Percentiles rank a stretch among this genome's conserved stretches.
Evolutionary conservation across 2,113 vertebrate species (phyloP).

Genomic region (Stegostoma tigrinum): DNA sequence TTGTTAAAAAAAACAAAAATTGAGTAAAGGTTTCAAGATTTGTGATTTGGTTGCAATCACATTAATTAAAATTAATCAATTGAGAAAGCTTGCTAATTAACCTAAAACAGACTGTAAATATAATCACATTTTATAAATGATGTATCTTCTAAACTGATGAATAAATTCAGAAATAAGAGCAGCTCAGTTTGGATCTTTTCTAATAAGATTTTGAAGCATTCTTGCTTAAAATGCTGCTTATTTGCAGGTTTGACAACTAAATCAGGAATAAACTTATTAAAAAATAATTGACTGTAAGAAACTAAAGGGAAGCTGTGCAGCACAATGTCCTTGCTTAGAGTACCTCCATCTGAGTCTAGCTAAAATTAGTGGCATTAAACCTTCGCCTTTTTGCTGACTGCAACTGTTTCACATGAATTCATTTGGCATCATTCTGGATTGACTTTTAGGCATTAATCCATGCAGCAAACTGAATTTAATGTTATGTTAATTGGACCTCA

Average conservation of each 20-base stretch:
- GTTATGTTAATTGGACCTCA: not conserved
- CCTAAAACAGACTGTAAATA: not conserved
- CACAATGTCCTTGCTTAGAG: not conserved
- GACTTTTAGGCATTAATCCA: not conserved
- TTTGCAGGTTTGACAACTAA: not conserved
- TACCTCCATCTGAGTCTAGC: not conserved
- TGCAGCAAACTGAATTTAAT: not conserved
- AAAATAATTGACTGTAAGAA: not conserved
- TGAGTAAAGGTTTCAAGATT: not conserved
- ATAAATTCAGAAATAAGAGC: not conserved
- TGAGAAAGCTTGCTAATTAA: not conserved
- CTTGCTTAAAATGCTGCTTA: not conserved
- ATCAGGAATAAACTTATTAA: not conserved
- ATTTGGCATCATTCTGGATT: too few relatives aligned
- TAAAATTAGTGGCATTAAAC: not conserved
- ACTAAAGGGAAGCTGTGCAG: too few relatives aligned
- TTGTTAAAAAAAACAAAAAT: not conserved
- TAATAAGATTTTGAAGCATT: not conserved
- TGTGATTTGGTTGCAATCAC: not conserved
- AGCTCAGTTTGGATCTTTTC: not conserved
- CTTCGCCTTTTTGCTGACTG: not conserved
- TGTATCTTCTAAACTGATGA: not conserved
- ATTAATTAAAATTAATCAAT: not conserved
- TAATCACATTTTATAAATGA: constrained; percentile 2
- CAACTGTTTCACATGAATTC: not conserved